phyloP scores from a whole-genome alignment of 2,888 invertebrate species.

The Torymus aiolomorphi region DNA sequence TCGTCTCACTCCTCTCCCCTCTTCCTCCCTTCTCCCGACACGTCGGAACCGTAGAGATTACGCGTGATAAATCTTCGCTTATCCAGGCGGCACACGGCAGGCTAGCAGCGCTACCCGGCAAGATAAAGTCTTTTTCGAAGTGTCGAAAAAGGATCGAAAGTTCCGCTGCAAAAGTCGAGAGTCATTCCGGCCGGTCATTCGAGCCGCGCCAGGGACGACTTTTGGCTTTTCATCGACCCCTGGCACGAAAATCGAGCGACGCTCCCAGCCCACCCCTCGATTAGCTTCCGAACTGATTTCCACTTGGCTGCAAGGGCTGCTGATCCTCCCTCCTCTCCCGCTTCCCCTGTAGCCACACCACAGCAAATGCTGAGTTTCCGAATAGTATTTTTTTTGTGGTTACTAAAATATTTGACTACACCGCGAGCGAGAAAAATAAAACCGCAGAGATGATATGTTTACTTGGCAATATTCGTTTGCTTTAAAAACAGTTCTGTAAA shows the following conservation, averaged over 20 bases:
- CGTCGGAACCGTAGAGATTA: slow-evolving; percentile 44
- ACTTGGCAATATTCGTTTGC: neutral
- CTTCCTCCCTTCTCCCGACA: slow-evolving; percentile 4
- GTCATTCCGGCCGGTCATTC: slow-evolving; percentile 60
- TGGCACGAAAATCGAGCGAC: slow-evolving; percentile 8
- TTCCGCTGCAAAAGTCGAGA: slow-evolving; percentile 54
- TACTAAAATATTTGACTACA: slow-evolving; percentile 32
- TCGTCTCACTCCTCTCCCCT: neutral
- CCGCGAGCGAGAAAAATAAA: slow-evolving; percentile 13
- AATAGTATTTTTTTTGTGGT: neutral
- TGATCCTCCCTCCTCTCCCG: neutral
- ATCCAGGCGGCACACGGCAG: slow-evolving; percentile 18
- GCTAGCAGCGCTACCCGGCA: slow-evolving; percentile 3
- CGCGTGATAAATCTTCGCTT: slow-evolving; percentile 54
- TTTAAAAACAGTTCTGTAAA: neutral
- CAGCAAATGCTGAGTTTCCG: slow-evolving; percentile 11
- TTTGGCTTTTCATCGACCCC: slow-evolving; percentile 35
- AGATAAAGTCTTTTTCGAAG: slow-evolving; percentile 53
- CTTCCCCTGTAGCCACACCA: neutral
- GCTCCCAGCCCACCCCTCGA: neutral
- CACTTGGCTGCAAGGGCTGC: neutral
- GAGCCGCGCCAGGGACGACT: slow-evolving; percentile 11
- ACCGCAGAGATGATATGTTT: neutral
- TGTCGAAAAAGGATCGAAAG: slow-evolving; percentile 59
- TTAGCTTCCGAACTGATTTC: slow-evolving; percentile 55